phyloP scores from a whole-genome alignment of 92 coral and sea anemone genomes.

The Parazoanthus darwini region DNA sequence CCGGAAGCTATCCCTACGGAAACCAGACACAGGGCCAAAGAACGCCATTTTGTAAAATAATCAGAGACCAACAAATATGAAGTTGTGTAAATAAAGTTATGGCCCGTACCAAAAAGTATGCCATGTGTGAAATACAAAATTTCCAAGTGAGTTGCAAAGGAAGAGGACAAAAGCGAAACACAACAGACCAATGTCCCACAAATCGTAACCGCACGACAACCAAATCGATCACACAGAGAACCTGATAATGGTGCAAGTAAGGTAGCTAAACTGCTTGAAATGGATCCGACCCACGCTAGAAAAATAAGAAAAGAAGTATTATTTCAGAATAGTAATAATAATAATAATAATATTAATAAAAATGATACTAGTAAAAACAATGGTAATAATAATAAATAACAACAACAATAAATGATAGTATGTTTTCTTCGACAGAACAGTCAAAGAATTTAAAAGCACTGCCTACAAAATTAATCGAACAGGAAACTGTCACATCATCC shows the following conservation, averaged over 20 bases:
- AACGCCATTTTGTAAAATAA: slow-evolving; percentile 21
- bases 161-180: slow-evolving; percentile 36
- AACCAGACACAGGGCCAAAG: background rate
- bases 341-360: too few species aligned
- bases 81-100: background rate
- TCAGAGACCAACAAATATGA: background rate
- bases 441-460: too few species aligned
- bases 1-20: background rate
- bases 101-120: background rate
- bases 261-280: background rate
- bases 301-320: background rate
- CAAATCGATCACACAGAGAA: slow-evolving; percentile 30
- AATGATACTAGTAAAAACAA: too few species aligned
- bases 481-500: too few species aligned
- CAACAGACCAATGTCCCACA: slow-evolving; percentile 31
- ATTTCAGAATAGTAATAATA: background rate
- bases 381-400: too few species aligned
- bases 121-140: slow-evolving; percentile 32
- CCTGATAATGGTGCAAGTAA: slow-evolving; percentile 33
- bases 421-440: too few species aligned
- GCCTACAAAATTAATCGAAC: too few species aligned
- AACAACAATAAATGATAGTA: too few species aligned
- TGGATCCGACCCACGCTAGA: slow-evolving; percentile 43
- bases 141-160: slow-evolving; percentile 34
- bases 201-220: slow-evolving; percentile 38